phyloP scores from a whole-genome alignment of 2,113 vertebrate genomes.

The Hymenochirus boettgeri region DNA sequence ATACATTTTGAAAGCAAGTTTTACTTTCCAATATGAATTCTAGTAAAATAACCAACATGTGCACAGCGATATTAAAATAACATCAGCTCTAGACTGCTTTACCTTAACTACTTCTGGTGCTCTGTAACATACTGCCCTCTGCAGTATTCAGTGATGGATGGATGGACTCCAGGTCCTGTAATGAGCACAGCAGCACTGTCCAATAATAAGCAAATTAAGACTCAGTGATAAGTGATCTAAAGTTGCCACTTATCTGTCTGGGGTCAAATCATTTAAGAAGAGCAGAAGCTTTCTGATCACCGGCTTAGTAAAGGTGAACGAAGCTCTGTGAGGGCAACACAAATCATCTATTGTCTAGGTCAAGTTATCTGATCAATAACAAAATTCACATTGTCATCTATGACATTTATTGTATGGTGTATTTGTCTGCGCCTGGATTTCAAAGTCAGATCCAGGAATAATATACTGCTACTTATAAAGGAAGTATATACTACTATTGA shows the following conservation, averaged over 20 bases:
- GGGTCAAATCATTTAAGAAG: constrained; percentile 5
- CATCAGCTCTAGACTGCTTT: not conserved
- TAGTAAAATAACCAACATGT: too few relatives aligned
- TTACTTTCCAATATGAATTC: too few relatives aligned
- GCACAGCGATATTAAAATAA: not conserved
- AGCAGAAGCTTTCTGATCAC: constrained; percentile 28
- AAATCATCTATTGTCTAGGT: constrained; percentile 23
- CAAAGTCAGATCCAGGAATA: too few relatives aligned
- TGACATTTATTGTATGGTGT: too few relatives aligned
- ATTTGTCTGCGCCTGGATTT: too few relatives aligned
- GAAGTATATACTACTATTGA: too few relatives aligned
- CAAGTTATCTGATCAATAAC: constrained; percentile 1
- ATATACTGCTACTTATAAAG: too few relatives aligned
- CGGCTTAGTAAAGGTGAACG: constrained; percentile 24
- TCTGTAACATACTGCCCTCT: constrained; percentile 19
- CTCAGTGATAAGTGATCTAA: not conserved
- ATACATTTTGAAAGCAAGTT: too few relatives aligned
- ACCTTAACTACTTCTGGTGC: constrained; percentile 26
- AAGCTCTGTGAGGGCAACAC: constrained; percentile 18
- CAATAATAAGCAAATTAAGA: constrained; percentile 31
- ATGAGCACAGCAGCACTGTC: constrained; percentile 30
- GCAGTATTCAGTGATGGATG: constrained; percentile 23
- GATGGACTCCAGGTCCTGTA: constrained; percentile 24
- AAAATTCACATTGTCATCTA: not conserved
- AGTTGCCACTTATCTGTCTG: constrained; percentile 2